Base-by-base conservation (phyloP, 2,888 invertebrate species). In the Caenorhabditis sp. region DNA sequence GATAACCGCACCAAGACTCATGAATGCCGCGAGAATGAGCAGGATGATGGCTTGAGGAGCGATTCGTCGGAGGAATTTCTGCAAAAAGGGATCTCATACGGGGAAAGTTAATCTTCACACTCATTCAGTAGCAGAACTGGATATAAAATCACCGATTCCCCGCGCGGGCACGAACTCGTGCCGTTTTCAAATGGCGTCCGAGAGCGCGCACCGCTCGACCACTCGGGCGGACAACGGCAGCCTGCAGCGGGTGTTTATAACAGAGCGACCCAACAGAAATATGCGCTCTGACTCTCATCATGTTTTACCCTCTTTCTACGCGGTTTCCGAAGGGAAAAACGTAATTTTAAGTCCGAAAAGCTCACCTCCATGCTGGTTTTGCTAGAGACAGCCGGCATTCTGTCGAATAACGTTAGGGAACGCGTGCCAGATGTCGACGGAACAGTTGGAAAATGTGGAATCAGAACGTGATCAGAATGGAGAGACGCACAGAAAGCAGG, bases 71-170 rank as follows among this genome's bases (percentile, higher is more conserved):
- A 71, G 53, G 27, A 53, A 46, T 11, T 46, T 55, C 61, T 61
- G 61, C 9, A 71, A 53, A 73, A 75, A 39, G 13, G 75, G 50
- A 75, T 63, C 70, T 75, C 75, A 75, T 62, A 58, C 68, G 68
- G 70, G 66, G 68, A 70, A 70, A 75, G 68, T 27, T 39, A 27
- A 75, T 75, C 75, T 56, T 70, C 75, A 75, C 75, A 41, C 27
- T 37, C 43, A 63, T 46, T 75, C 75, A 75, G 75, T 63, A 75
- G 75, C 75, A 75, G 75, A 75, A 75, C 75, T 75, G 75, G 58
- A 75, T 58, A 43, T 66, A 20, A 45, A 50, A 56, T 70, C 70
- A 63, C 45, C 46, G 56, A 75, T 62, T 50, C 66, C 62, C 17
- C 48, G 37, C 37, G 70, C 68, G 68, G 52, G 68, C 20, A 22